Percentiles rank a stretch among this genome's conserved stretches.
phyloP scores from a whole-genome alignment of 2,888 invertebrate species.

The Chymomyza caudatula region DNA sequence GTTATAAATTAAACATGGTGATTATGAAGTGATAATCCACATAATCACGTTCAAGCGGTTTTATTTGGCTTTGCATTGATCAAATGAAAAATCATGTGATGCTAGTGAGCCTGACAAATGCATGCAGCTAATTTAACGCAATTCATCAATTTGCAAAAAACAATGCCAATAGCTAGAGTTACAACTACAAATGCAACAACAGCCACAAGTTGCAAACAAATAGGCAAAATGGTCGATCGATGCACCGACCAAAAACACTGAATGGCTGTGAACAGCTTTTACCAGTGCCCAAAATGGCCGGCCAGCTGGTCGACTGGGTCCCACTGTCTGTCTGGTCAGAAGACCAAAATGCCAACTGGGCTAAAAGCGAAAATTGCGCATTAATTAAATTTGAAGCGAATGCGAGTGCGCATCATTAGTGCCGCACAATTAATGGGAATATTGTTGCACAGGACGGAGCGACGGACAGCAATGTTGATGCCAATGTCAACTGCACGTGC shows the following conservation, averaged over 20 bases:
- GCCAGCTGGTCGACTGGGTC: background rate
- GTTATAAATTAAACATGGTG: too few relatives aligned
- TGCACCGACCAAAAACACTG: background rate
- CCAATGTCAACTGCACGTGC: background rate
- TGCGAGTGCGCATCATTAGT: conserved; percentile 64
- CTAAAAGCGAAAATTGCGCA: conserved; percentile 61
- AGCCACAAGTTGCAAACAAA: background rate
- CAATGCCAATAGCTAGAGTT: conserved; percentile 13
- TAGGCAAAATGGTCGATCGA: background rate
- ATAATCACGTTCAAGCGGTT: background rate
- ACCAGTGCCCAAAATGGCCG: background rate
- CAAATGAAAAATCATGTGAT: background rate
- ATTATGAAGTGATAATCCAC: background rate
- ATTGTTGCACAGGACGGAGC: conserved; percentile 43
- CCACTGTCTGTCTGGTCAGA: background rate
- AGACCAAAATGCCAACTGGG: conserved; percentile 39
- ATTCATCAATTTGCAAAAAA: conserved; percentile 53
- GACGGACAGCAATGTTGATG: background rate
- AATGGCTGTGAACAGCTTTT: background rate
- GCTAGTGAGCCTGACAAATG: conserved; percentile 35
- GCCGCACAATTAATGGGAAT: conserved; percentile 55
- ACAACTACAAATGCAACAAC: too few relatives aligned
- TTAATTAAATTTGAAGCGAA: conserved; percentile 66
- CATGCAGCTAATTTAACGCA: conserved; percentile 56
- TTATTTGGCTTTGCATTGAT: background rate